Evolutionary conservation across 92 coral and sea anemone species (phyloP).

Genomic region (Umimayanthus kanabou): DNA sequence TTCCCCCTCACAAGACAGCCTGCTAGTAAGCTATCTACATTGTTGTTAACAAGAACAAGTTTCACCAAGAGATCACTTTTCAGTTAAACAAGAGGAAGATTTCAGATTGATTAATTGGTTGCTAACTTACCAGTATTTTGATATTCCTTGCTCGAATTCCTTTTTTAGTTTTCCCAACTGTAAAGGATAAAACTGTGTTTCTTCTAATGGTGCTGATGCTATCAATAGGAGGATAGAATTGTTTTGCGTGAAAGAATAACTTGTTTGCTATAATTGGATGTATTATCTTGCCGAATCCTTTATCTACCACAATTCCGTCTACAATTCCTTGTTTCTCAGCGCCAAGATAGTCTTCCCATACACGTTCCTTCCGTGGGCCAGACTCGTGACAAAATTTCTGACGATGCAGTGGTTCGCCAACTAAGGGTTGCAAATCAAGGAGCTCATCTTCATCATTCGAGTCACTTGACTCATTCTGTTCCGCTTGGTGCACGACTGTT

Average conservation of each 20-base stretch:
- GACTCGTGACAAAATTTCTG: not conserved
- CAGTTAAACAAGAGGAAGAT: not conserved
- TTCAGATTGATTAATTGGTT: not conserved
- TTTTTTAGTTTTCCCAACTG: conserved; percentile 51
- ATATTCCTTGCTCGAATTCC: conserved; percentile 66
- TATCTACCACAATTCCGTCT: not conserved
- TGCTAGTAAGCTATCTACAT: no score
- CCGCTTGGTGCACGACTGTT: conserved; percentile 26
- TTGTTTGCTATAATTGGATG: conserved; percentile 47
- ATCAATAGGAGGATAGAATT: conserved; percentile 68
- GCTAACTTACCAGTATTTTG: conserved; percentile 27
- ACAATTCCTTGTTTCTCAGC: conserved; percentile 65
- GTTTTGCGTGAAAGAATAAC: conserved; percentile 70
- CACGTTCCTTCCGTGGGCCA: not conserved
- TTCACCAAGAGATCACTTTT: not conserved
- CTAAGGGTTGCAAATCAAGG: conserved; percentile 47
- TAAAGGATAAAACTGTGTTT: conserved; percentile 57
- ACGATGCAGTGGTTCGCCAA: conserved; percentile 52
- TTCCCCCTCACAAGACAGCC: no score
- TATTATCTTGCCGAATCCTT: conserved; percentile 58
- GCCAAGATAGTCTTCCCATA: conserved; percentile 53
- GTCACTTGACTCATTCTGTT: conserved; percentile 36
- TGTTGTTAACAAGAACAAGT: not conserved
- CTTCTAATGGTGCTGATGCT: conserved; percentile 33
- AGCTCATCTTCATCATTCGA: conserved; percentile 52